Conservation (phyloP, 2,888 invertebrate genomes). For the Acanthacorydalis orientalis region DNA sequence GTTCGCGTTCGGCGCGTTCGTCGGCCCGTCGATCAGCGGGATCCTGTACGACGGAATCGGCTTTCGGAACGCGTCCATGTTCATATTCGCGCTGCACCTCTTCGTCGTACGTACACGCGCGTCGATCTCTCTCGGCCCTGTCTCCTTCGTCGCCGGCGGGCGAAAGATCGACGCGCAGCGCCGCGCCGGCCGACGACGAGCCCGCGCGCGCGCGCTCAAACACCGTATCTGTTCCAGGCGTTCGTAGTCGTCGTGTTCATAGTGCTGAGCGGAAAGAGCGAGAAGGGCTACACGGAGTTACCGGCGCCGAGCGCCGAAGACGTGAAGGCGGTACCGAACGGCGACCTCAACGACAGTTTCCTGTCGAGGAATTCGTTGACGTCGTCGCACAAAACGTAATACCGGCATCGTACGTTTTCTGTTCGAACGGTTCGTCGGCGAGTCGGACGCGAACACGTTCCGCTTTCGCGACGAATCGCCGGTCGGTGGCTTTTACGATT, state of each 20-base stretch:
- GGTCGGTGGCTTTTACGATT: too few species aligned
- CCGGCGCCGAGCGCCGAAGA: constrained; percentile 30
- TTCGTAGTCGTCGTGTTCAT: constrained; percentile 27
- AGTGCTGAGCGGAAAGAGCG: constrained; percentile 14
- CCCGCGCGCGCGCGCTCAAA: neutral
- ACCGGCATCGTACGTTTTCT: too few species aligned
- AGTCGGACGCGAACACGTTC: too few species aligned
- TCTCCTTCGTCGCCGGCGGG: neutral
- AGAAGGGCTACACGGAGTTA: constrained; percentile 22
- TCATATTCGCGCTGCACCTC: constrained; percentile 47
- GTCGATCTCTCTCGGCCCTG: neutral
- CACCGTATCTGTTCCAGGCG: constrained; percentile 14
- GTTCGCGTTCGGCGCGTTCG: constrained; percentile 75
- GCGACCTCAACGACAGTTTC: constrained; percentile 29
- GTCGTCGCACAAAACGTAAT: constrained; percentile 2
- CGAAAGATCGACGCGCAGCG: neutral
- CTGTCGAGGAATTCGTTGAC: neutral
- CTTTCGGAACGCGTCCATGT: constrained; percentile 52
- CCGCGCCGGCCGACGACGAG: neutral
- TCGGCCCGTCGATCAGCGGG: constrained; percentile 63
- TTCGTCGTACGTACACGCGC: constrained; percentile 36
- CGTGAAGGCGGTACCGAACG: constrained; percentile 31
- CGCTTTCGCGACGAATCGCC: too few species aligned
- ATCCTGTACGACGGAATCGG: constrained; percentile 56
- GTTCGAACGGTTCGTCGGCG: too few species aligned